A percentile compares a stretch with the other conserved stretches of the same genome.
These are phyloP conservation scores for Numenius arquata DNA, from an alignment of 2,113 vertebrate species.

Conservation along the genomic window DNA sequence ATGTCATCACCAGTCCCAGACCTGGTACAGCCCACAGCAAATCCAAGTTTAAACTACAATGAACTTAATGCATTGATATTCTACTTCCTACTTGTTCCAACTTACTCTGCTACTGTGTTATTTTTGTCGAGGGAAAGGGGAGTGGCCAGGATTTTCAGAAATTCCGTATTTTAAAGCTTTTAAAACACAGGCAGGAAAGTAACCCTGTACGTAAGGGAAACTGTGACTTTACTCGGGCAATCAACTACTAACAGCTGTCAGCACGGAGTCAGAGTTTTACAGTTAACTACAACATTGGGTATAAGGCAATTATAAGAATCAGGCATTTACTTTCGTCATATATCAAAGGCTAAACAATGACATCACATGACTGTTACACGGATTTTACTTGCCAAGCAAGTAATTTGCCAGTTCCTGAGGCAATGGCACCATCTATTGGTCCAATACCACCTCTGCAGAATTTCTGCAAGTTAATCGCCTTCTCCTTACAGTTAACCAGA, in stretches of 20 bases:
- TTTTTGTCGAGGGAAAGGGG: neutral
- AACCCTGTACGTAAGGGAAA: fast-evolving
- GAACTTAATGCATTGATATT: neutral
- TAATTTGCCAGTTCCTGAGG: constrained; percentile 1
- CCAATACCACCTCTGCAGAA: constrained; percentile 24
- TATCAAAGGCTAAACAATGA: constrained; percentile 11
- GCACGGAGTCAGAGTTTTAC: neutral
- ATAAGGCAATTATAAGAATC: neutral
- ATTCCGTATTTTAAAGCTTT: neutral
- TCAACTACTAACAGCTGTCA: neutral
- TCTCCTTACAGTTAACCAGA: neutral
- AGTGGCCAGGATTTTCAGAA: neutral
- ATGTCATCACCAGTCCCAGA: neutral
- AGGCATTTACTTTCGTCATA: neutral
- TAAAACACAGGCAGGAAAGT: neutral
- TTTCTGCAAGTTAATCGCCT: neutral
- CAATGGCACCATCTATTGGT: constrained; percentile 72
- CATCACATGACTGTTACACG: neutral
- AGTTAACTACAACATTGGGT: neutral
- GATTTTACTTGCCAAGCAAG: neutral
- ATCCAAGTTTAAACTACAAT: neutral
- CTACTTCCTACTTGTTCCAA: neutral
- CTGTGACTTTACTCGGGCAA: neutral
- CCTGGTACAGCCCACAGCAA: neutral
- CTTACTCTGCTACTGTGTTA: neutral